These are phyloP conservation scores for Probaryconus sp. DNA, from an alignment of 1,140 invertebrate genomes.

Conservation along the genomic window DNA sequence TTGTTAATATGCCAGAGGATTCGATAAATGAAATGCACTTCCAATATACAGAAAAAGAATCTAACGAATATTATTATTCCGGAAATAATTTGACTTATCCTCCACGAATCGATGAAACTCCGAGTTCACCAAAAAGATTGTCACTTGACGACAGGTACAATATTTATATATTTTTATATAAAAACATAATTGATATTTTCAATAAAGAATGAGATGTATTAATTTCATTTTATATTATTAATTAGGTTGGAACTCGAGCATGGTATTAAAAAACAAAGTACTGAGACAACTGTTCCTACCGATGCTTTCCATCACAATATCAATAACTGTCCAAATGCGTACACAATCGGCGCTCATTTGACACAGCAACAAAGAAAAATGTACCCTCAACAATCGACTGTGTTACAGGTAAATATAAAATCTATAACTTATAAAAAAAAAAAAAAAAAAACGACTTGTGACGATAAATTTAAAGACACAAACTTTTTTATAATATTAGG, in stretches of 20 bases:
- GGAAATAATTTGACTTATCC: conserved; percentile 76
- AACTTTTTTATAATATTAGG: conserved; percentile 56
- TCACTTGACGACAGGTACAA: conserved; percentile 76
- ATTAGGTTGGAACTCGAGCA: conserved; percentile 73
- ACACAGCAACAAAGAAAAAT: conserved; percentile 61
- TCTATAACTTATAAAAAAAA: conserved; percentile 2
- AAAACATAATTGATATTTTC: neutral
- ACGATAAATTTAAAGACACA: conserved; percentile 9
- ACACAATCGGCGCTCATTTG: conserved; percentile 54
- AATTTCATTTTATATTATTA: conserved; percentile 18
- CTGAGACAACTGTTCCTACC: conserved; percentile 22
- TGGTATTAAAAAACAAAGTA: conserved; percentile 73
- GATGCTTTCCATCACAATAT: conserved; percentile 55
- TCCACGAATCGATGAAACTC: conserved; percentile 70
- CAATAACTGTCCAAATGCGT: conserved; percentile 42
- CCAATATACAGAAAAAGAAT: conserved; percentile 66
- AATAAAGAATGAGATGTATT: neutral
- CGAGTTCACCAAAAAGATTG: conserved; percentile 74
- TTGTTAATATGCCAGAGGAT: conserved; percentile 55
- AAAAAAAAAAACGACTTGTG: neutral
- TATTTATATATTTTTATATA: conserved; percentile 10
- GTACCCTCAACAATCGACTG: conserved; percentile 71
- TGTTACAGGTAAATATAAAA: conserved; percentile 68
- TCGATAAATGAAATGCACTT: conserved; percentile 60
- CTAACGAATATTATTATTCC: conserved; percentile 73